Percentiles rank a stretch among this genome's conserved stretches.
Conservation (phyloP, 2,113 vertebrate genomes). For the Pelvicachromis taeniatus region DNA sequence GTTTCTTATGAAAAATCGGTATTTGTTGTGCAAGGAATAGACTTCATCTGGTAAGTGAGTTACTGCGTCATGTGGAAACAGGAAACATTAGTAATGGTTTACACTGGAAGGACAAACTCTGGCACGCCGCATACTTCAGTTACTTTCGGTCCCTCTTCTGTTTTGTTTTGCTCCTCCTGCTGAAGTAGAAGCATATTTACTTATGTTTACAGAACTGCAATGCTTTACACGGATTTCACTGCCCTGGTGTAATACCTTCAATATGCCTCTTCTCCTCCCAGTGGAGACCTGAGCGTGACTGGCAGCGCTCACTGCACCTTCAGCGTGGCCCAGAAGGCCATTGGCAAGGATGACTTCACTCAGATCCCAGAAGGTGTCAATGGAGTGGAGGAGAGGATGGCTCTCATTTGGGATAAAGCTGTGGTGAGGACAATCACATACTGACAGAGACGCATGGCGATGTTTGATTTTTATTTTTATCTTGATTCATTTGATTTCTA, state of each 20-base stretch:
- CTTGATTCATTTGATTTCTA: neutral
- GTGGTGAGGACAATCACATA: conserved; percentile 80
- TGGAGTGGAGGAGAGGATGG: conserved; percentile 93
- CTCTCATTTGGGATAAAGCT: conserved; percentile 96
- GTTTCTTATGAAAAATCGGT: neutral
- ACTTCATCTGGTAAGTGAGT: neutral
- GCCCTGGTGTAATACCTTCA: neutral
- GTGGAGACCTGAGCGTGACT: conserved; percentile 90
- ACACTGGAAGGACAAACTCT: conserved; percentile 1
- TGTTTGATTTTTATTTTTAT: neutral
- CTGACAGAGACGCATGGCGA: neutral
- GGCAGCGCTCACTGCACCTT: conserved; percentile 97
- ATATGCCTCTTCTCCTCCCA: conserved; percentile 36
- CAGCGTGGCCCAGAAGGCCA: conserved; percentile 95
- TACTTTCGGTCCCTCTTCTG: neutral
- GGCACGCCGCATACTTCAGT: neutral
- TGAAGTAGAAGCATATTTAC: neutral
- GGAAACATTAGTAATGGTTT: conserved; percentile 10
- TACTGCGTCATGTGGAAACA: neutral
- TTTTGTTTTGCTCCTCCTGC: neutral
- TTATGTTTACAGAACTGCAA: neutral
- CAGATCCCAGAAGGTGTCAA: conserved; percentile 95
- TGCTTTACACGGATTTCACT: neutral
- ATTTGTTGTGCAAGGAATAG: neutral
- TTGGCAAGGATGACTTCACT: conserved; percentile 98